Conservation (phyloP, 2,113 vertebrate genomes). For the Gymnocephalus cernua region DNA sequence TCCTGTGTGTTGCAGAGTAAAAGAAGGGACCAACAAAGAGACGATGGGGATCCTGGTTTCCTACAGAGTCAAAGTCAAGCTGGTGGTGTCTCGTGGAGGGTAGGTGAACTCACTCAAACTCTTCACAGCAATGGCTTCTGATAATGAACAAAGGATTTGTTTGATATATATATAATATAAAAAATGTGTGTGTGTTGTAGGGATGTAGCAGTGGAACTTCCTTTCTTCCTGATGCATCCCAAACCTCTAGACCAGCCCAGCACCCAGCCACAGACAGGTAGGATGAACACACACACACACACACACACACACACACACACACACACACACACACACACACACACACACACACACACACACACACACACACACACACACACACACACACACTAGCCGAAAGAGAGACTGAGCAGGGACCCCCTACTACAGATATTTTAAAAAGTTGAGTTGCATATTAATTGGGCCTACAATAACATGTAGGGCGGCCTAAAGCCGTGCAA, state of each 20-base stretch:
- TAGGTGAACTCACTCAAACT: conserved; percentile 57
- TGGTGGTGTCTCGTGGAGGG: conserved; percentile 86
- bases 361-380: conserved; percentile 25
- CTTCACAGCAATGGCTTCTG: too few species aligned
- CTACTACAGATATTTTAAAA: too few species aligned
- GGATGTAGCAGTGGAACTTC: conserved; percentile 89
- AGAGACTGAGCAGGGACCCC: too few species aligned
- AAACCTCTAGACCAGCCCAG: conserved; percentile 83
- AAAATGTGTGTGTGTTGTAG: conserved; percentile 58
- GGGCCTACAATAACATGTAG: too few species aligned
- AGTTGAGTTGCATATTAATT: too few species aligned
- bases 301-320: conserved; percentile 5
- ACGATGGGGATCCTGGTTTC: conserved; percentile 89
- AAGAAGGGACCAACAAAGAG: conserved; percentile 87
- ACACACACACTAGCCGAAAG: neutral
- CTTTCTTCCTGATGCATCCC: conserved; percentile 91
- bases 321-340: conserved; percentile 10
- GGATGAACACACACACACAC: conserved; percentile 10
- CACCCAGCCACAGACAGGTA: conserved; percentile 79
- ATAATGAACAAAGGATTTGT: too few species aligned
- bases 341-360: conserved; percentile 27
- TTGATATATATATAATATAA: too few species aligned
- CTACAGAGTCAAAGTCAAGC: conserved; percentile 88
- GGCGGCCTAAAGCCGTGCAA: too few species aligned
- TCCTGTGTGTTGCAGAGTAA: conserved; percentile 78